Conservation (phyloP, 2,113 vertebrate genomes). For the Himantopus leucocephalus region DNA sequence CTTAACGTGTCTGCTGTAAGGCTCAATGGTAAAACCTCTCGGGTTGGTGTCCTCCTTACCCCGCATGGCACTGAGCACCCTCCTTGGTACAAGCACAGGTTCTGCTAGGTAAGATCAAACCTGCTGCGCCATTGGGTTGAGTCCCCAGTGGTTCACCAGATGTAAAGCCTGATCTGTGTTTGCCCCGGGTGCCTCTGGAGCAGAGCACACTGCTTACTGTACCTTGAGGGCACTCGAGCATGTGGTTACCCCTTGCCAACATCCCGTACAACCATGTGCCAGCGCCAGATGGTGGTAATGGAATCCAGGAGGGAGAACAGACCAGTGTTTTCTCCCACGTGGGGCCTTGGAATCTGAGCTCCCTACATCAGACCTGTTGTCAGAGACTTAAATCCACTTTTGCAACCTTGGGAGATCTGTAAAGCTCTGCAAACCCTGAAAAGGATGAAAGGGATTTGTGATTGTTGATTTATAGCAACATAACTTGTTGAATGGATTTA, state of each 20-base stretch:
- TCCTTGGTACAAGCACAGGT: background rate
- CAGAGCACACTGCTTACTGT: fast-evolving
- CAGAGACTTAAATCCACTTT: background rate
- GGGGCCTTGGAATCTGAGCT: background rate
- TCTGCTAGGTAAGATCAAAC: background rate
- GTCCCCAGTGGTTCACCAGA: background rate
- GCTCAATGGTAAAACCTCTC: background rate
- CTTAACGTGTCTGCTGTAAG: background rate
- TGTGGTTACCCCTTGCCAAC: background rate
- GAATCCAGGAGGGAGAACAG: background rate
- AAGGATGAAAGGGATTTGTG: background rate
- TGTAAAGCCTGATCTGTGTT: background rate
- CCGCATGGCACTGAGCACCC: fast-evolving
- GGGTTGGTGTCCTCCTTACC: background rate
- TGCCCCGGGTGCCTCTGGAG: background rate
- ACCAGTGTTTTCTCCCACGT: fast-evolving
- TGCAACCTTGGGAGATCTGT: fast-evolving
- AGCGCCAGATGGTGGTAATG: fast-evolving
- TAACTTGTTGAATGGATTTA: background rate
- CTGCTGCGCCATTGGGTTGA: background rate
- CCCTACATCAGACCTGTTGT: background rate
- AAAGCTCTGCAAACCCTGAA: background rate
- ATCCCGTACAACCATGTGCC: background rate
- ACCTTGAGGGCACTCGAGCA: background rate
- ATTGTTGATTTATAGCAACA: fast-evolving